Evolutionary conservation across 2,113 vertebrate genomes (phyloP).

Genomic region (Melanerpes aurifrons): DNA sequence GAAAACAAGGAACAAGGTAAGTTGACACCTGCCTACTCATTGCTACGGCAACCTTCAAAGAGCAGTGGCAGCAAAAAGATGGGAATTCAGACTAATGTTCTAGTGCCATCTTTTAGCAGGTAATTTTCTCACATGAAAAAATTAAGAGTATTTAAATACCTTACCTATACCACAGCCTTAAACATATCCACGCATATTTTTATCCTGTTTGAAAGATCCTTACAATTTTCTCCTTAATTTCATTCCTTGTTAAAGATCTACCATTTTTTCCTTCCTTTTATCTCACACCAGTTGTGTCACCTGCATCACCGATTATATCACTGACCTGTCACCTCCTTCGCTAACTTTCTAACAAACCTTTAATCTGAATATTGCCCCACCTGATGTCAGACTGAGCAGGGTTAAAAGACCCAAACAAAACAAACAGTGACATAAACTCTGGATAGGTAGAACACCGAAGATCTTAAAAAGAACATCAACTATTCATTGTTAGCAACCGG

Average conservation of each 20-base stretch:
- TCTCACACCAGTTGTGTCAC: background rate
- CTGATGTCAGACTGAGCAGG: background rate
- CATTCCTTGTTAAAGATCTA: background rate
- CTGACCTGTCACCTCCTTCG: background rate
- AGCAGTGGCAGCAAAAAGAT: background rate
- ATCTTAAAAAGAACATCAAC: background rate
- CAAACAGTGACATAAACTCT: background rate
- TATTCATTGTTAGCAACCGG: accelerated
- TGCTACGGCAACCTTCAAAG: background rate
- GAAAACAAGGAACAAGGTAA: background rate
- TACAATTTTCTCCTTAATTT: background rate
- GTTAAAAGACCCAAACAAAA: background rate
- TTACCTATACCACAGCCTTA: background rate
- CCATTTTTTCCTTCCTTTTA: background rate
- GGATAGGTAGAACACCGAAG: background rate
- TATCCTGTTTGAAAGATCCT: background rate
- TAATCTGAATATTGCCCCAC: background rate
- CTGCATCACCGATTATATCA: background rate
- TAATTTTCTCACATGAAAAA: background rate
- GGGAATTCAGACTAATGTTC: background rate
- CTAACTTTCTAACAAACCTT: background rate
- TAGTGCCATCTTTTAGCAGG: background rate
- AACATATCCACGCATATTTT: background rate
- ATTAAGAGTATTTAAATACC: background rate
- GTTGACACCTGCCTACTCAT: background rate